Base-by-base conservation (phyloP, 2,797 vertebrate genomes). In the Myotis findleyi region DNA sequence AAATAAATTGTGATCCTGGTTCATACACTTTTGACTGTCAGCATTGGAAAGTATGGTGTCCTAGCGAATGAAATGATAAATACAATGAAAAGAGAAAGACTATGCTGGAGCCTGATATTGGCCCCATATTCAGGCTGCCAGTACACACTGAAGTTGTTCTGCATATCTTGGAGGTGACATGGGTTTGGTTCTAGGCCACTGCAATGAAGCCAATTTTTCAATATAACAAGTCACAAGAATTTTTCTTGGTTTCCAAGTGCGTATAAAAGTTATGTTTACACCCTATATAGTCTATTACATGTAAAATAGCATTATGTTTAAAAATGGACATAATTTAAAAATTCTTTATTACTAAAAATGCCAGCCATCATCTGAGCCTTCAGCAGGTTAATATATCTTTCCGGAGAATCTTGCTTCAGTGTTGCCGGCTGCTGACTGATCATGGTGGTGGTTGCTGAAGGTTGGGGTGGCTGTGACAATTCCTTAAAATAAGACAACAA, bases 1-100 rank as follows among this genome's bases (percentile, higher is more conserved):
- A 93, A 72, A 81, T 87, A 62, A 95, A 84, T 49, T 57, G 14
- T 71, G n/a, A 76, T 90, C 7, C 64, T 93, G 41, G 10, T 66
- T 53, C 25, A 77, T 49, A 8, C 2, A 6, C 9, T 18, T 30
- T 62, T 20, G 44, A 57, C 17, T 82, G 69, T 89, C 49, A 93
- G n/a, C 27, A 36, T 2, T 83, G 64, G 18, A 72, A 62, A 89
- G 20, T 72, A 36, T 2, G 85, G 21, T 36, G 44, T 30, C 49
- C 7, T 3, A 36, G 49, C 1, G 33, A 88, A 30, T 30, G 14
- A 79, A 89, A 69, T 41, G 9, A 66, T 71, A 69, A 82, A 69
- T 7, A 1, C 33, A 85, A 62, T 47, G 21, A 25, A 72, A 64
- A 38, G 10, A 81, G 33, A 53, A 79, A 33, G 30, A n/a, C n/a